Percentiles rank a stretch among this genome's conserved stretches.
These are phyloP conservation scores for Lagenorhynchus albirostris DNA, from an alignment of 2,113 vertebrate genomes.

Conservation along the genomic window DNA sequence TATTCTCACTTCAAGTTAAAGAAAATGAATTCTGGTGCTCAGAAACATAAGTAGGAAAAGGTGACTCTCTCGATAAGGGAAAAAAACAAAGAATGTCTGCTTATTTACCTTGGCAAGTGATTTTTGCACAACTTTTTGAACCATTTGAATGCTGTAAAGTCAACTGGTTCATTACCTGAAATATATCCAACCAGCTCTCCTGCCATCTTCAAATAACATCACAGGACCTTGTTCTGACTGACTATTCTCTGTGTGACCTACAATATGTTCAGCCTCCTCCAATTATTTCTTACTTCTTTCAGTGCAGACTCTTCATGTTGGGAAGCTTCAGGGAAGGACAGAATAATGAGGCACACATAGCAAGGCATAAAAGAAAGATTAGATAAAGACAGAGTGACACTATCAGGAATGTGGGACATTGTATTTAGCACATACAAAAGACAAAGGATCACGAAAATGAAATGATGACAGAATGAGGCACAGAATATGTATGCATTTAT, in stretches of 20 bases:
- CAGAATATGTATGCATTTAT: background rate
- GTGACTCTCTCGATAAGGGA: background rate
- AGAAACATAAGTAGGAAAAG: background rate
- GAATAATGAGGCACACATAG: conserved; percentile 49
- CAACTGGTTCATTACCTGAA: conserved; percentile 61
- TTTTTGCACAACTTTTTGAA: conserved; percentile 48
- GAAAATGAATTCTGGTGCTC: background rate
- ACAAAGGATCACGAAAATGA: background rate
- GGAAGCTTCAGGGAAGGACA: conserved; percentile 5
- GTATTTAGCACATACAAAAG: background rate
- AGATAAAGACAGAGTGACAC: conserved; percentile 21
- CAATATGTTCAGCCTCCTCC: background rate
- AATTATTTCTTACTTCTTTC: conserved; percentile 68
- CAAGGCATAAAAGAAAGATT: conserved; percentile 22
- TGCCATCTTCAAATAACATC: conserved; percentile 49
- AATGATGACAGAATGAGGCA: conserved; percentile 32
- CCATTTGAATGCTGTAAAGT: conserved; percentile 1
- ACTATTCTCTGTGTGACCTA: background rate
- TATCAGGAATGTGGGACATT: accelerated
- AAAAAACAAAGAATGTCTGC: background rate
- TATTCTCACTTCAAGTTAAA: background rate
- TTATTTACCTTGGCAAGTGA: conserved; percentile 48
- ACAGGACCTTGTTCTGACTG: background rate
- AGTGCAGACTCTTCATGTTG: background rate
- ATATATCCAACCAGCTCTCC: background rate